Evolutionary conservation across 2,113 vertebrate genomes (phyloP), one percentile per base, ranked within the genome.

Genomic region (Chrysemys picta): DNA sequence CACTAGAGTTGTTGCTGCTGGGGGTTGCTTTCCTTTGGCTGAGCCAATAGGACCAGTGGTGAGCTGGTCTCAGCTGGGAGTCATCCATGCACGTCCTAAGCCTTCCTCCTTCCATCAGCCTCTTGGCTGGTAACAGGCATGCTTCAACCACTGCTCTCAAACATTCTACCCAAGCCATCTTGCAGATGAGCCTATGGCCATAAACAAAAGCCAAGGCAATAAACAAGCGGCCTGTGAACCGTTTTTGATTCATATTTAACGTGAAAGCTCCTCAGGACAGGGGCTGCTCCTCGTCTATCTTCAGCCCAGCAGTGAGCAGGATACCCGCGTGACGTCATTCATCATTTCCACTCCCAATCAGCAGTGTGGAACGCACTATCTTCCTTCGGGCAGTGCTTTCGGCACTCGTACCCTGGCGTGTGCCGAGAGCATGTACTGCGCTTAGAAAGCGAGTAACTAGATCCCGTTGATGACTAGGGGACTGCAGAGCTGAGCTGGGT

Each of bases 341-440:
- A 21, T 3, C 3, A 21, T 45, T 1, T 0, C 38, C 47, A 16
- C 52, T 35, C 5, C 1, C 31, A 45, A 80, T 13, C 42, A 90
- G 19, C 80, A 42, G 42, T 2, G 1, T 35, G 17, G 29, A 49
- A 62, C 27, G 8, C 50, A 0, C 2, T 0, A 19, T 17, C 1
- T 72, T 22, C n/a, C n/a, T 79, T 27, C 49, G 88, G 62, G 27
- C 54, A 24, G 22, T 79, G 79, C 80, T 80, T 54, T 2, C 52
- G 19, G 79, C 5, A 14, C 12, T 1, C 31, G 12, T 53, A 35
- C 50, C 56, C 2, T 6, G 81, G 85, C 2, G 0, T 12, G 1
- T 4, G 16, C 72, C 38, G 69, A 31, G 65, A 84, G 31, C 0
- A 0, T 3, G 42, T 50, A 86, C 29, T 0, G 0, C 6, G 0